Conservation (phyloP, 2,113 vertebrate species). For the Chaetodon auriga region DNA sequence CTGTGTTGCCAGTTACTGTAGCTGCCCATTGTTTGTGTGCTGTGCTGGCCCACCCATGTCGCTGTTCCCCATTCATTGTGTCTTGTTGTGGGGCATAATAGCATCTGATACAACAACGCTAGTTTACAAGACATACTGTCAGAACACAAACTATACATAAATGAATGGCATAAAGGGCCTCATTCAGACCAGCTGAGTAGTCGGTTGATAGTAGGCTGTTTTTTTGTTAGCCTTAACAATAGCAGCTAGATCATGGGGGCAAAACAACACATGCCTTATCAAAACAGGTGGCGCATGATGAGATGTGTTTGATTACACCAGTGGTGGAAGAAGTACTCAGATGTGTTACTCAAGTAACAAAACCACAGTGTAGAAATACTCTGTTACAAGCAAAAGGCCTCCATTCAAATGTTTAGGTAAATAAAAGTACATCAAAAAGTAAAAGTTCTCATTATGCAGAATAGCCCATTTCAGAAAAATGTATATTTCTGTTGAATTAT, state of each 20-base stretch:
- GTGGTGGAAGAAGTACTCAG: neutral
- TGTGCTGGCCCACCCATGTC: neutral
- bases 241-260: conserved; percentile 11
- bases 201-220: neutral
- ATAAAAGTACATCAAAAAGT: no score
- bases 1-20: neutral
- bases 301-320: conserved; percentile 11
- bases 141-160: conserved; percentile 11
- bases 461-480: neutral
- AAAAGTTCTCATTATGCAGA: neutral
- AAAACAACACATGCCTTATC: conserved; percentile 41
- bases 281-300: conserved; percentile 42
- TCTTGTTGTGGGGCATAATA: conserved; percentile 11
- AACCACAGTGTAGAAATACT: neutral
- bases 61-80: conserved; percentile 40
- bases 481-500: neutral
- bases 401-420: no score
- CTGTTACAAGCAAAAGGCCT: neutral
- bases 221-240: conserved; percentile 41
- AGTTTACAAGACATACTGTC: conserved; percentile 46
- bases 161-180: neutral
- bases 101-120: neutral
- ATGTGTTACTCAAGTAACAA: neutral
- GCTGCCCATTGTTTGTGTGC: conserved; percentile 34
- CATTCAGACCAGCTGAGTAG: conserved; percentile 48